Evolutionary conservation across 1,140 invertebrate genomes (phyloP).

Genomic region (Solen grandis): DNA sequence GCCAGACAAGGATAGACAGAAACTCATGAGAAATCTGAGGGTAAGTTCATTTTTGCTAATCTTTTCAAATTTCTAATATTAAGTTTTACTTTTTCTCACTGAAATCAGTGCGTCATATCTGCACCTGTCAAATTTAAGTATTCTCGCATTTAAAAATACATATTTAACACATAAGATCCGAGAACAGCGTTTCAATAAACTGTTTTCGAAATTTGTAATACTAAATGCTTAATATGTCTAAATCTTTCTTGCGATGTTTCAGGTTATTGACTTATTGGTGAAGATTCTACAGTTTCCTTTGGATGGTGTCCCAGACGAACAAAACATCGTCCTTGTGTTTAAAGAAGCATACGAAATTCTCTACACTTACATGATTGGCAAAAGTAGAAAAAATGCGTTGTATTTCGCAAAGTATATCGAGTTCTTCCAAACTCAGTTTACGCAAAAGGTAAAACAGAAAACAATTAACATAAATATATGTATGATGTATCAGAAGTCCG

Average conservation of each 20-base stretch:
- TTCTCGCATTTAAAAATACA: too few relatives aligned
- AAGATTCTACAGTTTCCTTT: constrained; percentile 76
- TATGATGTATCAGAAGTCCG: too few relatives aligned
- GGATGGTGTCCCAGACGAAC: constrained; percentile 75
- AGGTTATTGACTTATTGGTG: constrained; percentile 80
- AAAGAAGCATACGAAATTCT: constrained; percentile 80
- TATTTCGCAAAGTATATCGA: constrained; percentile 82
- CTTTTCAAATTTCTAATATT: too few relatives aligned
- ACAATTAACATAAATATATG: too few relatives aligned
- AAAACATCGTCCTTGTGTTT: constrained; percentile 77
- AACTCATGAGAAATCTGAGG: constrained; percentile 79
- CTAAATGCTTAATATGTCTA: not conserved
- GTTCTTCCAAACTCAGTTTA: constrained; percentile 81
- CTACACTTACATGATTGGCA: constrained; percentile 81
- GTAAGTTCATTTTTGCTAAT: too few relatives aligned
- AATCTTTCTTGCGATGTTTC: not conserved
- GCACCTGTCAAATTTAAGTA: too few relatives aligned
- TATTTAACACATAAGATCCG: too few relatives aligned
- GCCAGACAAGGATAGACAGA: constrained; percentile 78
- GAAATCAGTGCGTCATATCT: too few relatives aligned
- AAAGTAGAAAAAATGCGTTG: constrained; percentile 80
- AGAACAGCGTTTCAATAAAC: too few relatives aligned
- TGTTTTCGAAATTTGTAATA: too few relatives aligned
- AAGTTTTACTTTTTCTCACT: too few relatives aligned
- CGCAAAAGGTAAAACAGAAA: constrained; percentile 72